Evolutionary conservation across 2,888 invertebrate genomes (phyloP).

Genomic region (Merodon equestris): DNA sequence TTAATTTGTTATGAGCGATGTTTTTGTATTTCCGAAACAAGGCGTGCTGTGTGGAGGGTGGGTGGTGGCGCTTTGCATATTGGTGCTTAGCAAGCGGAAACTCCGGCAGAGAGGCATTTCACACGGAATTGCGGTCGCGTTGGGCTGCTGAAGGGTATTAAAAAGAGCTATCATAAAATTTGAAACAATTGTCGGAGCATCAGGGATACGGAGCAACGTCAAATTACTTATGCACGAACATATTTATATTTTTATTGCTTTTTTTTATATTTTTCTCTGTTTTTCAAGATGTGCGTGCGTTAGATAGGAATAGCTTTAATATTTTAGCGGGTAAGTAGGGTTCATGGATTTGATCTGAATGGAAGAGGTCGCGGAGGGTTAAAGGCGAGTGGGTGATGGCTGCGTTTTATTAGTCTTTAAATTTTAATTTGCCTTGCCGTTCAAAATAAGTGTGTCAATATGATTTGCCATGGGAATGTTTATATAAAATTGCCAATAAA

Average conservation of each 20-base stretch:
- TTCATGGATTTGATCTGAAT: slow-evolving; percentile 43
- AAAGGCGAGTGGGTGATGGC: not conserved
- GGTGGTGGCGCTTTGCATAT: slow-evolving; percentile 34
- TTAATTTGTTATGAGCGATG: slow-evolving; percentile 57
- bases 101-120: not conserved
- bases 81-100: slow-evolving; percentile 6
- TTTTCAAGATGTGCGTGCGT: not conserved
- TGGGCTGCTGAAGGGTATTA: slow-evolving; percentile 36
- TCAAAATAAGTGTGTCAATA: slow-evolving; percentile 10
- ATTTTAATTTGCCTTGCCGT: slow-evolving; percentile 43
- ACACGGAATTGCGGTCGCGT: slow-evolving; percentile 22
- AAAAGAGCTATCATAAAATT: slow-evolving; percentile 53
- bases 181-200: slow-evolving; percentile 53
- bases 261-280: slow-evolving; percentile 33
- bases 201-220: slow-evolving; percentile 16
- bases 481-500: slow-evolving; percentile 24
- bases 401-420: slow-evolving; percentile 48
- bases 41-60: not conserved
- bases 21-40: slow-evolving; percentile 37
- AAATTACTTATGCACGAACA: slow-evolving; percentile 46
- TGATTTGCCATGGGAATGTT: slow-evolving; percentile 13
- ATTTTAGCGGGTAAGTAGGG: slow-evolving; percentile 25
- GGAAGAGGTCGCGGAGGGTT: not conserved
- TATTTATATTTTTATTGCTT: slow-evolving; percentile 49
- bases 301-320: slow-evolving; percentile 31